Evolutionary conservation across 2,888 invertebrate species (phyloP), one percentile per base, ranked within the genome.

Genomic region (Tricholauxania praeusta): DNA sequence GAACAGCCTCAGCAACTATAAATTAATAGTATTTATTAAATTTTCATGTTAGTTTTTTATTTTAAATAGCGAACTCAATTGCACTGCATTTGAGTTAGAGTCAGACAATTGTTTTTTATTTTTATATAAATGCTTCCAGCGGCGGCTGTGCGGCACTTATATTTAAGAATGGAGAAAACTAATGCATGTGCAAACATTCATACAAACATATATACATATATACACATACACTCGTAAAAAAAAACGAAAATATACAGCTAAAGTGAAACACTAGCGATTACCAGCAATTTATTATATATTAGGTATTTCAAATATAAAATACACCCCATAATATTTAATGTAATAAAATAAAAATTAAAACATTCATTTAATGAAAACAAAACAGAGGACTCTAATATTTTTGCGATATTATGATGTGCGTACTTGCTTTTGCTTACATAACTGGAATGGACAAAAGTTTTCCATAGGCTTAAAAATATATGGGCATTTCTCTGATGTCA

Each of bases 231-330:
- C 53, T 39, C 57, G 22, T 14, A 63, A 63, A 63, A 49, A 63
- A 39, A 63, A 47, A 62, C 22, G 60, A 69, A 63, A 47, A 63
- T 70, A 63, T 28, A 63, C 53, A 63, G 53, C 70, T 53, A 70
- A 69, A 63, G 52, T 62, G 53, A 62, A 62, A 62, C 12, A 78
- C 52, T 62, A 70, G 53, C 62, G 70, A 73, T 74, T 71, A 78
- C 73, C 76, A 77, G 73, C 68, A 70, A 74, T 69, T 69, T 72
- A 68, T 72, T 72, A 72, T 39, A 39, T 72, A 68, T 81, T 77
- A 78, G 79, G 81, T 82, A 82, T 83, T 83, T 80, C 79, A 82
- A 81, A 81, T 79, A 82, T 79, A 79, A 77, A 76, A 80, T 81
- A 81, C 80, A 81, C 75, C 71, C 75, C 80, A 80, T 81, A 83